Evolutionary conservation across 2,113 vertebrate genomes (phyloP).

Genomic region (Rhabdomys dilectus): DNA sequence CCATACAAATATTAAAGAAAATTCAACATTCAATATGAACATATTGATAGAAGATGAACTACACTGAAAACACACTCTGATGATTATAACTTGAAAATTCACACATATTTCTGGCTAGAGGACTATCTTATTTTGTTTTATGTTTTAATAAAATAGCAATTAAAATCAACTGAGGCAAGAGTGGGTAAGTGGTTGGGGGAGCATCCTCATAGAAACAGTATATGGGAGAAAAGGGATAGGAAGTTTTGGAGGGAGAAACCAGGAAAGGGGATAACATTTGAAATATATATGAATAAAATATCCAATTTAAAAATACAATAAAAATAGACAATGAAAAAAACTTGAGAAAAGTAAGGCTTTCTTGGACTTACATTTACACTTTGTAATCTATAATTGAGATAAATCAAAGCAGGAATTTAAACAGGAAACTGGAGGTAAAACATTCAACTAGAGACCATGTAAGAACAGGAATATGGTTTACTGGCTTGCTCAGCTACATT

Average conservation of each 20-base stretch:
- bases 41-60: not conserved
- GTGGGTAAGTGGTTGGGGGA: no score
- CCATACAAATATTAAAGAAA: not conserved
- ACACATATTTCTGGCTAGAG: not conserved
- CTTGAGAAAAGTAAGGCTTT: not conserved
- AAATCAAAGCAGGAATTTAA: not conserved
- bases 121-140: not conserved
- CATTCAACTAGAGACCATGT: not conserved
- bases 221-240: no score
- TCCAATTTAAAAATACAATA: no score
- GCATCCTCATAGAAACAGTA: no score
- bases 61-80: not conserved
- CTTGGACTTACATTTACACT: not conserved
- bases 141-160: not conserved
- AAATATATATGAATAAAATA: no score
- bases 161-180: not conserved
- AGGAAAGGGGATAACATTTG: no score
- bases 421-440: not conserved
- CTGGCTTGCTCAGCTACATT: not conserved
- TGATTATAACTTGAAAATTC: not conserved
- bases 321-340: no score
- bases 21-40: not conserved
- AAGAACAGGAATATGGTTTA: not conserved
- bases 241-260: accelerated
- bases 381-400: not conserved